Conservation (phyloP, 2,888 invertebrate species). For the Tridacna crocea region DNA sequence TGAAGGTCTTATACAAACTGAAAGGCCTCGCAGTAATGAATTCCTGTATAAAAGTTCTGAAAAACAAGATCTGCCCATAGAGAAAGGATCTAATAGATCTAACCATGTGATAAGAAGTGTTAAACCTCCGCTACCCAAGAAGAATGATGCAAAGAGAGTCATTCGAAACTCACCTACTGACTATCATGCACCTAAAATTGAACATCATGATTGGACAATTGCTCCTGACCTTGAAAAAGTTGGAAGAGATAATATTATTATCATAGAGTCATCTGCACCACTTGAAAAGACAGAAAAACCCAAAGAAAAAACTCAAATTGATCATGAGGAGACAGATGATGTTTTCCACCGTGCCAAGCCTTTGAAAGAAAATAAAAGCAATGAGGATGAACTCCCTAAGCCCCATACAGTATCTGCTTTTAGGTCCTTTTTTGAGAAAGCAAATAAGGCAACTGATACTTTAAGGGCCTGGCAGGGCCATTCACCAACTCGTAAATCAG, state of each 20-base stretch:
- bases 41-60: constrained; percentile 15
- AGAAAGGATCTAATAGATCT: constrained; percentile 30
- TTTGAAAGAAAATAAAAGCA: constrained; percentile 34
- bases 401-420: constrained; percentile 91
- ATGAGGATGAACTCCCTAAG: constrained; percentile 90
- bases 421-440: constrained; percentile 66
- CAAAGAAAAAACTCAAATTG: background rate
- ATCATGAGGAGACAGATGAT: constrained; percentile 6
- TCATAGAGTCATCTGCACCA: constrained; percentile 66
- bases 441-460: constrained; percentile 42
- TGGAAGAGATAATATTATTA: constrained; percentile 70
- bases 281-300: constrained; percentile 1
- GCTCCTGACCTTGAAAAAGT: constrained; percentile 64
- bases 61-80: constrained; percentile 33
- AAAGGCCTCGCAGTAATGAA: constrained; percentile 45
- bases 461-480: constrained; percentile 45
- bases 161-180: constrained; percentile 41
- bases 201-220: constrained; percentile 61
- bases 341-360: constrained; percentile 30
- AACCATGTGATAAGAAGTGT: constrained; percentile 38
- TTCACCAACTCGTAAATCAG: constrained; percentile 52
- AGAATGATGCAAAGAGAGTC: constrained; percentile 8
- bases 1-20: constrained; percentile 12
- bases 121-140: constrained; percentile 50
- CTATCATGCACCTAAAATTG: constrained; percentile 31